These are phyloP conservation scores for Xylophagus ater DNA, from an alignment of 2,888 invertebrate genomes.

Conservation along the genomic window DNA sequence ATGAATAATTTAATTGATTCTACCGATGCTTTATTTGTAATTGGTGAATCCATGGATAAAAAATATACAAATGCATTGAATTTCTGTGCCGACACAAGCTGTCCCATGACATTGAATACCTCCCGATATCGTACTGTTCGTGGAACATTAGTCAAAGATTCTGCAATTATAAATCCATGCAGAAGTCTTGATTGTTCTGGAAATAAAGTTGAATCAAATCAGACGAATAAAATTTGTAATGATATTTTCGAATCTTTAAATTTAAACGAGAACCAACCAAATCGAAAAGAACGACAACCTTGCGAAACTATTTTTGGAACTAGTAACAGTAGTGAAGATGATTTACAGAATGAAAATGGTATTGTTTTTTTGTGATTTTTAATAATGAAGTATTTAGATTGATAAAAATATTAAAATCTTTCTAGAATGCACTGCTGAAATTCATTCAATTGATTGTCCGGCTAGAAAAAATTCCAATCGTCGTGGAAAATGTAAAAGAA, in stretches of 20 bases:
- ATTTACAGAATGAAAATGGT: not conserved
- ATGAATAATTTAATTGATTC: conserved; percentile 6
- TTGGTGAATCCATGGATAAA: conserved; percentile 1
- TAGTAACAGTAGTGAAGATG: not conserved
- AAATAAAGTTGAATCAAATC: no score
- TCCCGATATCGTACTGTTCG: conserved; percentile 5
- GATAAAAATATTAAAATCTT: conserved; percentile 6
- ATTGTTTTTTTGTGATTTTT: not conserved
- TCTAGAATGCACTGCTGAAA: conserved; percentile 6
- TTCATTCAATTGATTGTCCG: conserved; percentile 6
- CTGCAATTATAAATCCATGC: conserved; percentile 3
- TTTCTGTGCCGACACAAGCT: not conserved
- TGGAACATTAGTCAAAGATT: conserved; percentile 4
- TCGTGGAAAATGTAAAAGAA: not conserved
- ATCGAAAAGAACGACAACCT: not conserved
- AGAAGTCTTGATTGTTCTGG: conserved; percentile 6
- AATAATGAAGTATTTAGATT: not conserved
- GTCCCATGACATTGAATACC: conserved; percentile 1
- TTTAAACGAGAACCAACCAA: not conserved
- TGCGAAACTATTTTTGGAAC: conserved; percentile 8
- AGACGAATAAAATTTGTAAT: no score
- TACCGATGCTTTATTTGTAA: conserved; percentile 8
- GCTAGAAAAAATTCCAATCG: not conserved
- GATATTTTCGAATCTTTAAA: not conserved
- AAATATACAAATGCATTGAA: conserved; percentile 1